Conservation (phyloP, 2,888 invertebrate species). For the Scelioninae gen. 2 region DNA sequence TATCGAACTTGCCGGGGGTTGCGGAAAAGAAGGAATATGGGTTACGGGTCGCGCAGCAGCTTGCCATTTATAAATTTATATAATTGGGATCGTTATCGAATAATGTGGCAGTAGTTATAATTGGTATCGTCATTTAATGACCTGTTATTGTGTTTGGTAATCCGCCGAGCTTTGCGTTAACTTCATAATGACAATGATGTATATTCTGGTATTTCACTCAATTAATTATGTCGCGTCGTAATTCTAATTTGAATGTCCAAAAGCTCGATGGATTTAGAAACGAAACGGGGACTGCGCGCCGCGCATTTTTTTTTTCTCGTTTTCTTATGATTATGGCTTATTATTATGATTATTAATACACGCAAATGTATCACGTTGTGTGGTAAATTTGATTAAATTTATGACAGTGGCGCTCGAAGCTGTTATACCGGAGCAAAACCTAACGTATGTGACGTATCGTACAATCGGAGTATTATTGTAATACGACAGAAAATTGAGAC, state of each 20-base stretch:
- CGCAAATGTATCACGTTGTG: neutral
- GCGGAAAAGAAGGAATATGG: conserved; percentile 29
- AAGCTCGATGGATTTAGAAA: conserved; percentile 62
- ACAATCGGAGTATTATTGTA: conserved; percentile 10
- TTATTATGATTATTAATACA: conserved; percentile 7
- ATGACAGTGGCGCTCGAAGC: conserved; percentile 8
- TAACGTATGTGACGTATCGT: conserved; percentile 13
- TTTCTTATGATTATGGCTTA: neutral
- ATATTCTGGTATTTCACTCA: conserved; percentile 68
- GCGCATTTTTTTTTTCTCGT: neutral
- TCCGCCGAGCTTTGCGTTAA: conserved; percentile 69
- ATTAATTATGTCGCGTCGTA: conserved; percentile 71
- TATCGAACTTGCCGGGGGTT: conserved; percentile 22
- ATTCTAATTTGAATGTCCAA: conserved; percentile 67
- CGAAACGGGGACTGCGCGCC: conserved; percentile 13
- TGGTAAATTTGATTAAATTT: conserved; percentile 14
- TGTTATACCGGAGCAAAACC: conserved; percentile 7
- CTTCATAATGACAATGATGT: conserved; percentile 69
- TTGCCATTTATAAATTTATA: conserved; percentile 54
- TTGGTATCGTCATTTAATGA: conserved; percentile 62
- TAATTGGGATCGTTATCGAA: conserved; percentile 59
- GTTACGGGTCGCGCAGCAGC: conserved; percentile 14
- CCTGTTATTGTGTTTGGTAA: conserved; percentile 62
- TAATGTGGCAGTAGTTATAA: conserved; percentile 55
- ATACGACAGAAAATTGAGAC: conserved; percentile 12